These are phyloP conservation scores for Argynnis bischoffii DNA, from an alignment of 2,888 invertebrate genomes.

Conservation along the genomic window DNA sequence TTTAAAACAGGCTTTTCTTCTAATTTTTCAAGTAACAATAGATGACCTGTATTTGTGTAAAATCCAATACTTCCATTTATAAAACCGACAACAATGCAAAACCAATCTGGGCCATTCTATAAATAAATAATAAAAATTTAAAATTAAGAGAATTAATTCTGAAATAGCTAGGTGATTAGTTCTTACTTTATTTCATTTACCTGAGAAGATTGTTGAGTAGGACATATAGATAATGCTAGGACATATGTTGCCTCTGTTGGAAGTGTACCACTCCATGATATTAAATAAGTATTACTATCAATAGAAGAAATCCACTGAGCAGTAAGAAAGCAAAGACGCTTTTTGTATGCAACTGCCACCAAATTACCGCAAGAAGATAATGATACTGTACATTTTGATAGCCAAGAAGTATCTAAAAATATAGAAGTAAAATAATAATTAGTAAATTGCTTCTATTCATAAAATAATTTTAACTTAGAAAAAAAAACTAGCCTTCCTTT, in stretches of 20 bases:
- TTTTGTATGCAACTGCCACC: constrained; percentile 65
- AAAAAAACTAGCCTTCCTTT: constrained; percentile 61
- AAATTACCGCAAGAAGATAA: constrained; percentile 73
- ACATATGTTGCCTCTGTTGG: constrained; percentile 65
- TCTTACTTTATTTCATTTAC: constrained; percentile 44
- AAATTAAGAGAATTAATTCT: background rate
- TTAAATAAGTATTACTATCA: constrained; percentile 69
- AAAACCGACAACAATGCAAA: constrained; percentile 93
- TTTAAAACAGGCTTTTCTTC: constrained; percentile 90
- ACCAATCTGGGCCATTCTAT: constrained; percentile 93
- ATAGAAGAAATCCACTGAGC: constrained; percentile 76
- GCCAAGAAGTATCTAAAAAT: constrained; percentile 70
- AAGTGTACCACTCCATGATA: constrained; percentile 76
- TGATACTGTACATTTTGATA: constrained; percentile 70
- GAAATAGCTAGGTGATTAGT: too few relatives aligned
- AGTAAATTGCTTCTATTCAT: constrained; percentile 5
- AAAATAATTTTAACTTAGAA: background rate
- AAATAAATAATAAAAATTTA: constrained; percentile 37
- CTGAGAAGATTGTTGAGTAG: constrained; percentile 75
- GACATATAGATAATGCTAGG: constrained; percentile 68
- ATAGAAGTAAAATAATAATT: constrained; percentile 18
- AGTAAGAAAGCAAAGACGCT: constrained; percentile 67
- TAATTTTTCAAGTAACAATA: constrained; percentile 91
- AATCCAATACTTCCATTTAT: constrained; percentile 92
- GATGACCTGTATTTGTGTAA: constrained; percentile 93